Evolutionary conservation across 2,888 invertebrate genomes (phyloP), one percentile per base, ranked within the genome.

Genomic region (Acleris holmiana): DNA sequence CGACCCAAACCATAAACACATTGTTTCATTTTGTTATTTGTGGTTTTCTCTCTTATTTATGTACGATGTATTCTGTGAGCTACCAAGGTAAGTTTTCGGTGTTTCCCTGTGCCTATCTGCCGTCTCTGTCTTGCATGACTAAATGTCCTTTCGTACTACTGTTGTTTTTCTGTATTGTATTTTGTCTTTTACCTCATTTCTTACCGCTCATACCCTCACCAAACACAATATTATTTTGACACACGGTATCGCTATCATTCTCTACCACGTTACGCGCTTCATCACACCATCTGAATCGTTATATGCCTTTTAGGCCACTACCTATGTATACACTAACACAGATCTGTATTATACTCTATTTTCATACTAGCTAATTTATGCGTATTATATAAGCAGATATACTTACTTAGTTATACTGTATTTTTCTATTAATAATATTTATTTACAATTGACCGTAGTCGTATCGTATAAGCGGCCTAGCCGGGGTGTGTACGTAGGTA

Each of bases 81-180:
- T 75, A 74, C 78, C 72, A 84, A 89, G 91, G 91, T 92, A 91
- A 92, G 91, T 90, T 70, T 78, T 85, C 79, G 86, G 84, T 87
- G 87, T 89, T 79, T 83, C 76, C 77, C 82, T 85, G 64, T 59
- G 48, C 64, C 58, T 60, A 51, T 85, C 80, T 88, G 84, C 84
- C 83, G 76, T 75, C 72, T 84, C 74, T 79, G 75, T 83, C 83
- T 80, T 87, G 91, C 91, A 91, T 91, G 92, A 69, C 18, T 55
- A 55, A 65, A 47, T 64, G 58, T 55, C 57, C 50, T 63, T 54
- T 59, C 55, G 55, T 65, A 65, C 54, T 64, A 48, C 53, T 49
- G 54, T 65, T 65, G 59, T 65, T 54, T 54, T 51, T 53, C 53
- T 64, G 19, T 59, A 79, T 83, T 81, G 79, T 83, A 84, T 82